Evolutionary conservation across 2,113 vertebrate species (phyloP).

Genomic region (Vimba vimba): DNA sequence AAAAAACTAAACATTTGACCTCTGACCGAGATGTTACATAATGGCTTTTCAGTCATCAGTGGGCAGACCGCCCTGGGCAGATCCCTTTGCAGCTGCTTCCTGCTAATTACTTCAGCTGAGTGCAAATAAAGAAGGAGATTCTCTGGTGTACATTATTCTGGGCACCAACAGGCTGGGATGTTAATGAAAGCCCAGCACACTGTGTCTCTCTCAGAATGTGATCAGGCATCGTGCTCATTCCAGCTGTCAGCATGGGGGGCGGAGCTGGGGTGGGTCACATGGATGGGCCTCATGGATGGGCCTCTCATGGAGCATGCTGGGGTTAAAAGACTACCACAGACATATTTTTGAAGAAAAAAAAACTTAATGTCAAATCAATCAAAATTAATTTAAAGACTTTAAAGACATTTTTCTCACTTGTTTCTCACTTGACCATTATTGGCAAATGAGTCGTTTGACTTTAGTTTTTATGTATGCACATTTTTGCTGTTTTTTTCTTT

Average conservation of each 20-base stretch:
- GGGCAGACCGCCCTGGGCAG: background rate
- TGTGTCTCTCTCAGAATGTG: background rate
- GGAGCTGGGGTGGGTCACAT: background rate
- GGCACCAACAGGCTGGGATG: background rate
- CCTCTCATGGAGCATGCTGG: background rate
- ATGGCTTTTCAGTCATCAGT: slow-evolving; percentile 37
- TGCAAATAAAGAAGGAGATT: slow-evolving; percentile 16
- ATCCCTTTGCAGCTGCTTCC: slow-evolving; percentile 59
- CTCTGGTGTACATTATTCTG: slow-evolving; percentile 31
- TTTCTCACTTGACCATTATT: background rate
- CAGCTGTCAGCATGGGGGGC: background rate
- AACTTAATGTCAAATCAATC: background rate
- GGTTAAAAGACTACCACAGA: background rate
- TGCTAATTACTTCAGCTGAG: slow-evolving; percentile 59
- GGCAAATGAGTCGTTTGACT: background rate
- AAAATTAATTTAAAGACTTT: background rate
- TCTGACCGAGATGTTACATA: slow-evolving; percentile 22
- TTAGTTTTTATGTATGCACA: background rate
- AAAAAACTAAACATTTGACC: background rate
- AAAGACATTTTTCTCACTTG: background rate
- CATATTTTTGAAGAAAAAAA: background rate
- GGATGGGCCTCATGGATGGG: background rate
- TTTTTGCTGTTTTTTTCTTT: background rate
- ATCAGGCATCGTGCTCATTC: slow-evolving; percentile 1
- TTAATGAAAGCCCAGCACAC: slow-evolving; percentile 9